Conservation (phyloP, 2,797 vertebrate genomes). For the Danio jaintianensis region DNA sequence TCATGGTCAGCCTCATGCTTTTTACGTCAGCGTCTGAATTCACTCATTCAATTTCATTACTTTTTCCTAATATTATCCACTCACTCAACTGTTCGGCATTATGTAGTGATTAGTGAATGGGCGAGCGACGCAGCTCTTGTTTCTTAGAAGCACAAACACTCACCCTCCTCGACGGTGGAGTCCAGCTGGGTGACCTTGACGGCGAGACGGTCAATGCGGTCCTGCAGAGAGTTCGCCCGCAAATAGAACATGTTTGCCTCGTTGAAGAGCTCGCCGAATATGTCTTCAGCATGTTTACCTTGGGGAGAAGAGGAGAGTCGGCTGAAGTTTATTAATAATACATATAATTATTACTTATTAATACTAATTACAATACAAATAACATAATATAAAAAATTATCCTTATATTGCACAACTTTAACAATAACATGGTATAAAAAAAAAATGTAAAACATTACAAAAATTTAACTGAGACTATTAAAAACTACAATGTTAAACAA, state of each 20-base stretch:
- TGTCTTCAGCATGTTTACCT: constrained; percentile 99
- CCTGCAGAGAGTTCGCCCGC: constrained; percentile 97
- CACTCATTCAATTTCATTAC: too few species aligned
- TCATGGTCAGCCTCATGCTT: too few species aligned
- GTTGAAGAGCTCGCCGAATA: constrained; percentile 97
- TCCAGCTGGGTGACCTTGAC: constrained; percentile 99
- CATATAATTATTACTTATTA: too few species aligned
- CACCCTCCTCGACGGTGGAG: constrained; percentile 98
- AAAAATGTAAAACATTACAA: constrained; percentile 8
- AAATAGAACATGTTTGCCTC: constrained; percentile 97
- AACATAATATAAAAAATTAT: too few species aligned
- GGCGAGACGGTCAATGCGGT: constrained; percentile 95
- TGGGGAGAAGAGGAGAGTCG: constrained; percentile 22
- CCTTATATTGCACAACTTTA: too few species aligned
- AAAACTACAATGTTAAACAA: constrained; percentile 72
- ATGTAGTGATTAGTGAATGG: too few species aligned
- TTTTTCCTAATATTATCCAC: too few species aligned
- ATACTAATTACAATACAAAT: too few species aligned
- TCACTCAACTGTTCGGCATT: too few species aligned
- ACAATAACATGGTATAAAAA: not conserved
- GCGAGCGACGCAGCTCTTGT: not conserved
- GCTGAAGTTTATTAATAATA: too few species aligned
- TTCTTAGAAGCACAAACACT: constrained; percentile 65
- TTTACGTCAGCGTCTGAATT: too few species aligned
- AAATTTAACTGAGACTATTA: constrained; percentile 66